phyloP scores from a whole-genome alignment of 2,113 vertebrate genomes.

The Dinomys branickii region DNA sequence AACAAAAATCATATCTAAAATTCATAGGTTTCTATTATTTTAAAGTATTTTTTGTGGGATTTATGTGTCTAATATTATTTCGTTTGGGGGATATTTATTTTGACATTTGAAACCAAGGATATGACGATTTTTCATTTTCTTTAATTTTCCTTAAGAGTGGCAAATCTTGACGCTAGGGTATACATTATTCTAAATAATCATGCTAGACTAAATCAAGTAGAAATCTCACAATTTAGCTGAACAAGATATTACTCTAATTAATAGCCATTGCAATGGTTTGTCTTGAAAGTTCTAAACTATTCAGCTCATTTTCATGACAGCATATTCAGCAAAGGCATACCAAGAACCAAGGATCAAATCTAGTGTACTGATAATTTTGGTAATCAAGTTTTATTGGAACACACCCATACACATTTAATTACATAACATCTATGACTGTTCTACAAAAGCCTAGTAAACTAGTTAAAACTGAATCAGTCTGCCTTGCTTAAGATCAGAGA shows the following conservation, averaged over 20 bases:
- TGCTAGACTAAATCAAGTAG: background rate
- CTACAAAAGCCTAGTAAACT: accelerated
- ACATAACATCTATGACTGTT: background rate
- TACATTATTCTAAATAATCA: background rate
- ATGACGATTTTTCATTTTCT: background rate
- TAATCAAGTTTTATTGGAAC: background rate
- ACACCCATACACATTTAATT: background rate
- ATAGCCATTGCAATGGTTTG: background rate
- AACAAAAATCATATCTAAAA: background rate
- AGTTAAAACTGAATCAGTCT: background rate
- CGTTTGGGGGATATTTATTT: background rate
- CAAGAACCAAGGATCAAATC: background rate
- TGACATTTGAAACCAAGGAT: background rate
- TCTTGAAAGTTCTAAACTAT: background rate
- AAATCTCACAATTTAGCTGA: background rate
- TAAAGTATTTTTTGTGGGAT: background rate
- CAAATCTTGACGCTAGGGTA: background rate
- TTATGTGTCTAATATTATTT: background rate
- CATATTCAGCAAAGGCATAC: background rate
- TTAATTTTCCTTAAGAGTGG: background rate
- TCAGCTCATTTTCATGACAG: background rate
- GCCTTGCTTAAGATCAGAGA: background rate
- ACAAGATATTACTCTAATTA: background rate
- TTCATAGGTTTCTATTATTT: background rate
- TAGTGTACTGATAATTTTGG: background rate